Evolutionary conservation across 2,888 invertebrate genomes (phyloP).

Genomic region (Drosophila hamatofila): DNA sequence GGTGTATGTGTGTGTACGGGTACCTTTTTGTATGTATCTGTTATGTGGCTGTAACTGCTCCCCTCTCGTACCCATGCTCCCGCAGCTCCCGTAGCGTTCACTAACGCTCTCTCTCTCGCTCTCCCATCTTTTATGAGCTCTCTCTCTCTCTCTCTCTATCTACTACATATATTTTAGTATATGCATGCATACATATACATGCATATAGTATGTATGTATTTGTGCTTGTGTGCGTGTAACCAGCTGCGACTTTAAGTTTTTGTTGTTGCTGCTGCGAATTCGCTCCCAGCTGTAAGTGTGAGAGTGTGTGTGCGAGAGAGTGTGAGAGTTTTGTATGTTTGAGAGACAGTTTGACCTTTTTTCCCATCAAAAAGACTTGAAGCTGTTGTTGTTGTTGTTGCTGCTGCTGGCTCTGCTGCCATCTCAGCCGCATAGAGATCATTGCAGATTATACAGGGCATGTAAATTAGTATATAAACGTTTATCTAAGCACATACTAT

Average conservation of each 20-base stretch:
- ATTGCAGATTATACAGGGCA: conserved; percentile 68
- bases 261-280: conserved; percentile 61
- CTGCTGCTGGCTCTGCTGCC: conserved; percentile 27
- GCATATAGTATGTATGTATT: conserved; percentile 2
- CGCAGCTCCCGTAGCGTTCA: conserved; percentile 12
- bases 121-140: conserved; percentile 32
- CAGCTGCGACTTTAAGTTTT: conserved; percentile 75
- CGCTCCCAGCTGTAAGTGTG: conserved; percentile 46
- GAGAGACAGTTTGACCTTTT: conserved; percentile 77
- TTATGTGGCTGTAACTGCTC: conserved; percentile 57
- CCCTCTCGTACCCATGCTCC: conserved; percentile 40
- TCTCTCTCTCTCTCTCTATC: conserved; percentile 23
- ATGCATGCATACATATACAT: conserved; percentile 8
- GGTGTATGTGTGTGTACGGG: conserved; percentile 22
- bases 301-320: conserved; percentile 13
- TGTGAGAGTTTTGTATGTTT: conserved; percentile 52
- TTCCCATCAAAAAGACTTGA: conserved; percentile 72
- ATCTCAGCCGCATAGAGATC: conserved; percentile 57
- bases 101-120: conserved; percentile 13
- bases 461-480: conserved; percentile 19
- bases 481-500: conserved; percentile 16
- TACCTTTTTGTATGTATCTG: conserved; percentile 63
- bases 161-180: conserved; percentile 1
- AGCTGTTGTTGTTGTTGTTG: conserved; percentile 42
- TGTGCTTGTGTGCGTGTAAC: conserved; percentile 46